Conservation (phyloP, 1,140 invertebrate genomes). For the Theocolax elegans region DNA sequence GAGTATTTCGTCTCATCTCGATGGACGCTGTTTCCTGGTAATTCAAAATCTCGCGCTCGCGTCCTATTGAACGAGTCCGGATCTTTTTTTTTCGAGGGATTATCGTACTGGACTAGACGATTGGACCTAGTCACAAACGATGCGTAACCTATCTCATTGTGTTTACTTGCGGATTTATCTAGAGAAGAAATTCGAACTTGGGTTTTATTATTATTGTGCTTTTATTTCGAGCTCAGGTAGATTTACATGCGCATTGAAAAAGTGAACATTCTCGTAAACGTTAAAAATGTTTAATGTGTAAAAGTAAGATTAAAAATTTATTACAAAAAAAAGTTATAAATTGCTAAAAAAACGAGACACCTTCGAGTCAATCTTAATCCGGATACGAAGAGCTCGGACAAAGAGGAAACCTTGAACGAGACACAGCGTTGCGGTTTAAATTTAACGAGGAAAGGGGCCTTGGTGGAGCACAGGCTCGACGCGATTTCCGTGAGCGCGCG, state of each 20-base stretch:
- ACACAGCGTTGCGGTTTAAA: slow-evolving; percentile 38
- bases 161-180: not conserved
- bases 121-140: not conserved
- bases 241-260: too few relatives aligned
- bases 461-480: not conserved
- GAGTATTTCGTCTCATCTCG: too few relatives aligned
- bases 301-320: too few relatives aligned
- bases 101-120: not conserved
- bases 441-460: slow-evolving; percentile 44
- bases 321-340: too few relatives aligned
- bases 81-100: not conserved
- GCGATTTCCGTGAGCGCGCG: slow-evolving; percentile 50
- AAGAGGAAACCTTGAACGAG: not conserved
- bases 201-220: too few relatives aligned
- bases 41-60: not conserved
- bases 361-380: too few relatives aligned
- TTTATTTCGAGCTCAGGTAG: too few relatives aligned
- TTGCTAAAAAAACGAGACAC: too few relatives aligned
- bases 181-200: not conserved
- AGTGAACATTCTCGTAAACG: too few relatives aligned
- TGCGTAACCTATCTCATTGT: slow-evolving; percentile 2
- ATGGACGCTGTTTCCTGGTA: too few relatives aligned
- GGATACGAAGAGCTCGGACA: too few relatives aligned
- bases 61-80: not conserved
- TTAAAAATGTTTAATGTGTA: too few relatives aligned